Evolutionary conservation across 2,888 invertebrate genomes (phyloP).

Genomic region (Lepas anatifera): DNA sequence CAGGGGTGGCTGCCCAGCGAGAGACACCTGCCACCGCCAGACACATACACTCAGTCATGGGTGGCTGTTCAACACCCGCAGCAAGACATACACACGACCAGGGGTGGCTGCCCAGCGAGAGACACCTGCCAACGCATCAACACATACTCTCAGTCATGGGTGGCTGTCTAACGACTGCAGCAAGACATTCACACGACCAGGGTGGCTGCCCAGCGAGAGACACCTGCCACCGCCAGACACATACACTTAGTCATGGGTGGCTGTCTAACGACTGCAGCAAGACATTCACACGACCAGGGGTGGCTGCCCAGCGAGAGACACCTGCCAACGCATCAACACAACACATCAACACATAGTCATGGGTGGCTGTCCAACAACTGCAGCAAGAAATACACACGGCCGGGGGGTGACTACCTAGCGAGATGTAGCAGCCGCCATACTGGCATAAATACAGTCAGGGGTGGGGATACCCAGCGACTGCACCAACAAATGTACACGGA

Average conservation of each 20-base stretch:
- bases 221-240: slow-evolving; percentile 46
- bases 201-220: neutral
- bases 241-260: slow-evolving; percentile 84
- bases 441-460: too few species aligned
- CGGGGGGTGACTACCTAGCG: too few species aligned
- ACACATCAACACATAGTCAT: slow-evolving; percentile 81
- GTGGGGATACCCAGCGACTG: too few species aligned
- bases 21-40: slow-evolving; percentile 37
- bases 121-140: slow-evolving; percentile 42
- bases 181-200: slow-evolving; percentile 37
- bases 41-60: slow-evolving; percentile 81
- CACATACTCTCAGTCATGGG: slow-evolving; percentile 84
- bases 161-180: slow-evolving; percentile 53
- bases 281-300: slow-evolving; percentile 38
- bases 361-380: slow-evolving; percentile 32
- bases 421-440: too few species aligned
- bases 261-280: slow-evolving; percentile 45
- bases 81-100: slow-evolving; percentile 37
- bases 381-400: too few species aligned
- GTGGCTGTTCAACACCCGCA: slow-evolving; percentile 55
- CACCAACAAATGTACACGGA: too few species aligned
- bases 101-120: slow-evolving; percentile 30
- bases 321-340: slow-evolving; percentile 44
- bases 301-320: slow-evolving; percentile 69
- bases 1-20: too few species aligned